Conservation (phyloP, 2,888 invertebrate species). For the Mesoligia furuncula region DNA sequence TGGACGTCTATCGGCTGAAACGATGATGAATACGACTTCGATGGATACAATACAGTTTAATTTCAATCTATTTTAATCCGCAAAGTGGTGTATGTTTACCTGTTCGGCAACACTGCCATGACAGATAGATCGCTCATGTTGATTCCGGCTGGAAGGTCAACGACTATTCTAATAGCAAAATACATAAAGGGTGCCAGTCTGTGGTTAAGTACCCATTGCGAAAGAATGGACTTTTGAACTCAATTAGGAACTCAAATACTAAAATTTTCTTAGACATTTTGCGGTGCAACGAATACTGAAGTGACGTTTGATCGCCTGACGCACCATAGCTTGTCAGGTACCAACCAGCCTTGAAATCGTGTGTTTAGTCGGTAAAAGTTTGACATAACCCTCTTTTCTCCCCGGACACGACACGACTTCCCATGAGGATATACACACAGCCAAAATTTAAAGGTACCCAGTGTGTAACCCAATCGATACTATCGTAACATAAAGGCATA, state of each 20-base stretch:
- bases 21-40: slow-evolving; percentile 12
- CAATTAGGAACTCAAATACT: background rate
- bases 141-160: slow-evolving; percentile 35
- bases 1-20: no score
- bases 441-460: background rate
- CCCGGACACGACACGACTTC: background rate
- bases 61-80: slow-evolving; percentile 39
- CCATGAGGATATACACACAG: background rate
- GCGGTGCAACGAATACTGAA: no score
- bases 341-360: background rate
- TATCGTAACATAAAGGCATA: background rate
- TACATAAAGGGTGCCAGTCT: slow-evolving; percentile 13
- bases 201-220: background rate
- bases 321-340: background rate
- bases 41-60: slow-evolving; percentile 26
- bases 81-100: slow-evolving; percentile 38
- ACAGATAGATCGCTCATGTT: slow-evolving; percentile 26
- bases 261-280: background rate
- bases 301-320: background rate
- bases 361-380: background rate
- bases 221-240: background rate
- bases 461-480: no score
- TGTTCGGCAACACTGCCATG: slow-evolving; percentile 25
- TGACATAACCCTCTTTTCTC: no score
- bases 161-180: slow-evolving; percentile 31